A percentile compares a stretch with the other conserved stretches of the same genome.
Evolutionary conservation across 1,140 invertebrate genomes (phyloP).

Genomic region (Hormaphis cornu): DNA sequence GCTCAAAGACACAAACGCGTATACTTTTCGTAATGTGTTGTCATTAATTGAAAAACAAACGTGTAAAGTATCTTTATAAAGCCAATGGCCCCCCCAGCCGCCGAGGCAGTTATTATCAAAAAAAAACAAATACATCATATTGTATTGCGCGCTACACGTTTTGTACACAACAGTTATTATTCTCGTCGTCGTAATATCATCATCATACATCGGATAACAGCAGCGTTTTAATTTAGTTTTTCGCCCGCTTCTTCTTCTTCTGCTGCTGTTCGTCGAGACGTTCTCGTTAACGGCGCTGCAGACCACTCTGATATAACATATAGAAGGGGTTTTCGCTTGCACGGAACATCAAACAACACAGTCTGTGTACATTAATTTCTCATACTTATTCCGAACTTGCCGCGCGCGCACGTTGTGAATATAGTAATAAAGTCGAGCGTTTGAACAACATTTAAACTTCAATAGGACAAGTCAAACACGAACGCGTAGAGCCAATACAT

Average conservation of each 20-base stretch:
- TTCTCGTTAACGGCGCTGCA: neutral
- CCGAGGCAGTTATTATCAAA: too few species aligned
- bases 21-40: too few species aligned
- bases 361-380: slow-evolving; percentile 19
- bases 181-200: neutral
- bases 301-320: slow-evolving; percentile 3
- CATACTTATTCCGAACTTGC: neutral
- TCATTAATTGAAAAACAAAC: too few species aligned
- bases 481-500: neutral
- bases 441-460: slow-evolving; percentile 15
- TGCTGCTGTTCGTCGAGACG: neutral
- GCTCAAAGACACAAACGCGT: too few species aligned
- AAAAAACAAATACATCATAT: too few species aligned
- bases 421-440: neutral
- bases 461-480: slow-evolving; percentile 18
- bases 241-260: neutral
- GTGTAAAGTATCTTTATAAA: too few species aligned
- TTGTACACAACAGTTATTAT: too few species aligned
- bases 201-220: neutral
- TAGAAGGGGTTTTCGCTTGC: neutral
- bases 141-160: too few species aligned
- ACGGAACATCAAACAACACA: slow-evolving; percentile 13
- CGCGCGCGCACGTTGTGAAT: neutral
- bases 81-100: too few species aligned
- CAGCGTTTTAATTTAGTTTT: neutral